These are phyloP conservation scores for Fopius arisanus DNA, from an alignment of 1,140 invertebrate genomes.

Conservation along the genomic window DNA sequence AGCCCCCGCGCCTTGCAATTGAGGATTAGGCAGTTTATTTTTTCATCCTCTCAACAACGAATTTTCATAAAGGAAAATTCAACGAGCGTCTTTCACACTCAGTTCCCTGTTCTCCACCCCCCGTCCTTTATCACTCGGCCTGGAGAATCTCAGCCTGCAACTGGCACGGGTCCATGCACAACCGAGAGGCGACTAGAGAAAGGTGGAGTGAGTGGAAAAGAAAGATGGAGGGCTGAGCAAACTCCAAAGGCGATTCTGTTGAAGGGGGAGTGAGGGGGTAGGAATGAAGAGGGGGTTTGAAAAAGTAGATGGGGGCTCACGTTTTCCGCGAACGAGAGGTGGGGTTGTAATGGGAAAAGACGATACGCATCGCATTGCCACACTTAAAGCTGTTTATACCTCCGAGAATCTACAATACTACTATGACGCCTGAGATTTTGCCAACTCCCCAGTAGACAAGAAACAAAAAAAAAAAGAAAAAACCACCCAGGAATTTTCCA, in stretches of 20 bases:
- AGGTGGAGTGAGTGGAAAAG: constrained; percentile 46
- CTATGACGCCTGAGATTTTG: constrained; percentile 39
- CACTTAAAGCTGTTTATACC: constrained; percentile 60
- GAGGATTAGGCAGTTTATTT: background rate
- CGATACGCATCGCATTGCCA: constrained; percentile 57
- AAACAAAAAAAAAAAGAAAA: background rate
- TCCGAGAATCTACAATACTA: constrained; percentile 52
- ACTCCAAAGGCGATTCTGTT: constrained; percentile 9
- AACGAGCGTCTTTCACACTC: constrained; percentile 24
- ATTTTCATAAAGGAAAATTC: constrained; percentile 18
- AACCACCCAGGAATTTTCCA: constrained; percentile 25
- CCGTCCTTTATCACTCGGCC: constrained; percentile 21
- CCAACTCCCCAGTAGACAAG: constrained; percentile 21
- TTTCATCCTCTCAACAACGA: background rate
- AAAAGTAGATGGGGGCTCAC: background rate
- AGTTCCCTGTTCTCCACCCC: background rate
- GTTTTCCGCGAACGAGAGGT: constrained; percentile 45
- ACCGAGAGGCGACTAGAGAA: constrained; percentile 17
- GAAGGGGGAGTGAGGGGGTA: background rate
- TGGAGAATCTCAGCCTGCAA: constrained; percentile 45
- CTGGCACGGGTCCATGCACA: constrained; percentile 55
- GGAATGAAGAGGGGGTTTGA: too few species aligned
- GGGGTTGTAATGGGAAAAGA: constrained; percentile 59
- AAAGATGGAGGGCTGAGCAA: constrained; percentile 28
- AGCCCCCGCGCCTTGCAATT: background rate